phyloP scores from a whole-genome alignment of 2,797 vertebrate species.

The Acanthiza pusilla region DNA sequence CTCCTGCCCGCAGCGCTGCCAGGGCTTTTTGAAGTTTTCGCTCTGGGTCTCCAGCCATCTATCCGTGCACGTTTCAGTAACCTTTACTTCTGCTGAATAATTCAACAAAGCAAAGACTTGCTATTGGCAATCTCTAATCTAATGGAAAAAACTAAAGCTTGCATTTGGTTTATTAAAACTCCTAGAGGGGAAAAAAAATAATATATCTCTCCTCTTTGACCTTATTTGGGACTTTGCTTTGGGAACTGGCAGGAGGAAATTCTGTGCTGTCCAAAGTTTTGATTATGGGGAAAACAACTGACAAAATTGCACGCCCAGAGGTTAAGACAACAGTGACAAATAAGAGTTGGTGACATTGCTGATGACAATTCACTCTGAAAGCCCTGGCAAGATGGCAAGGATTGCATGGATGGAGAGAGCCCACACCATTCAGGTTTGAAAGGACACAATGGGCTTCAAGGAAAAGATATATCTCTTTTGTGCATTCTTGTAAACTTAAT shows the following conservation, averaged over 20 bases:
- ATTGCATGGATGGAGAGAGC: not conserved
- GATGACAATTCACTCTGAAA: not conserved
- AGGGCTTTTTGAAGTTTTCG: not conserved
- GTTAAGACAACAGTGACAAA: not conserved
- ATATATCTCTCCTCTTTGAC: not conserved
- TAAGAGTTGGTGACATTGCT: not conserved
- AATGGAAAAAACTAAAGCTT: slow-evolving; percentile 1
- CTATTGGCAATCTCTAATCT: not conserved
- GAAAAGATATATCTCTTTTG: not conserved
- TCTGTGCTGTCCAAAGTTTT: not conserved
- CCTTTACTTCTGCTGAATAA: slow-evolving; percentile 29
- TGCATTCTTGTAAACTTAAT: not conserved
- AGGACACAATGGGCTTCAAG: not conserved
- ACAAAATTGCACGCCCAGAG: not conserved
- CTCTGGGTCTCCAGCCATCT: not conserved
- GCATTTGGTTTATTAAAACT: not conserved
- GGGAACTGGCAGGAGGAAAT: not conserved
- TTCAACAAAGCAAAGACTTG: slow-evolving; percentile 27
- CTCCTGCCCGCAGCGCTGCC: not conserved
- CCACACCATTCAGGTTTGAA: not conserved
- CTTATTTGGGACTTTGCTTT: not conserved
- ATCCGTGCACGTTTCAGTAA: not conserved
- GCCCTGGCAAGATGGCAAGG: not conserved
- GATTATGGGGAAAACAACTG: not conserved
- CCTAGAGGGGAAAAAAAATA: not conserved